A percentile compares a stretch with the other conserved stretches of the same genome.
Evolutionary conservation across 2,113 vertebrate genomes (phyloP).

Genomic region (Nyctereutes procyonoides): DNA sequence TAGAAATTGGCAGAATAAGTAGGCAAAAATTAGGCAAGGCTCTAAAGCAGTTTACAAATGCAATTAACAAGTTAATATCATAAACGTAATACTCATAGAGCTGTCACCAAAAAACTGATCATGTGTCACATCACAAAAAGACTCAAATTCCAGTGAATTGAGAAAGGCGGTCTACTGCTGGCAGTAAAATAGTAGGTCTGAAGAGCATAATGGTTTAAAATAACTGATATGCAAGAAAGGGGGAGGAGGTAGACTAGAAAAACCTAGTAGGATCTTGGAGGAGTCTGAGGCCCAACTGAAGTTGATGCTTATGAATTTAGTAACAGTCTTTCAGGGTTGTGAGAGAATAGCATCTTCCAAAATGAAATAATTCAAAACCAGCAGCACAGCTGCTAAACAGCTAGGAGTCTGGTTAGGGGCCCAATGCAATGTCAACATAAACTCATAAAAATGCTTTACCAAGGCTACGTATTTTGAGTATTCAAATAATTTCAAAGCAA

Average conservation of each 20-base stretch:
- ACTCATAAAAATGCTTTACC: background rate
- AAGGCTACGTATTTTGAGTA: background rate
- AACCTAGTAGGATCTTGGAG: background rate
- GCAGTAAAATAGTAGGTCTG: background rate
- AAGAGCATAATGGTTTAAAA: background rate
- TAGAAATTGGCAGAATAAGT: conserved; percentile 6
- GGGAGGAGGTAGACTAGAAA: background rate
- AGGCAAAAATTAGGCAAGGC: conserved; percentile 31
- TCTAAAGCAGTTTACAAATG: background rate
- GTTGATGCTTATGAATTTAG: background rate
- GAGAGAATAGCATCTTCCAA: background rate
- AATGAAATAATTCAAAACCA: background rate
- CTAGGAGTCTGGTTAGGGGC: background rate
- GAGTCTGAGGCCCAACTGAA: background rate
- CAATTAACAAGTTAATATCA: background rate
- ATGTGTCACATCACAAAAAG: background rate
- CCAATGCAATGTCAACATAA: background rate
- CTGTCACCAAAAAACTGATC: background rate
- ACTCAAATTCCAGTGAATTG: background rate
- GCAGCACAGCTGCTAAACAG: background rate
- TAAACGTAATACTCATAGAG: background rate
- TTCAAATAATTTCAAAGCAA: conserved; percentile 14
- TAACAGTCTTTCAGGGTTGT: background rate
- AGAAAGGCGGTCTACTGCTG: background rate
- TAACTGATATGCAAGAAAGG: background rate